Conservation (phyloP, 1,140 invertebrate species). For the Araneus ventricosus region DNA sequence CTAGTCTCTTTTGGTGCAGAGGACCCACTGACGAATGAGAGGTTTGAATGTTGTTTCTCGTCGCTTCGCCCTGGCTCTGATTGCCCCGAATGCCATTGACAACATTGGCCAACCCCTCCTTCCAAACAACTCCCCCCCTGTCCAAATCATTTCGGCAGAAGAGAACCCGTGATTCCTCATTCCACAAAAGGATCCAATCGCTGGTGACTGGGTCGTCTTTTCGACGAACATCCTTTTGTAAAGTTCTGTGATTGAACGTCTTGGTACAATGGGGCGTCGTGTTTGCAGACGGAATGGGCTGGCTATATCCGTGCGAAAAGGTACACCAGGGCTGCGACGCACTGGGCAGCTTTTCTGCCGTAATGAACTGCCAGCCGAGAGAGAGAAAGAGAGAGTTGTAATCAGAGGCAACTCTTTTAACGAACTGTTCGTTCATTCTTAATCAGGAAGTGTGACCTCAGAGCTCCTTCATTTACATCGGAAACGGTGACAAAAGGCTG, state of each 20-base stretch:
- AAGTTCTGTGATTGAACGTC: conserved; percentile 48
- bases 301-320: conserved; percentile 1
- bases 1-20: not conserved
- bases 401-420: conserved; percentile 64
- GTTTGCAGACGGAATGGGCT: conserved; percentile 63
- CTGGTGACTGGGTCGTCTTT: conserved; percentile 60
- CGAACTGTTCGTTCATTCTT: conserved; percentile 40
- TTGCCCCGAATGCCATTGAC: conserved; percentile 66
- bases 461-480: conserved; percentile 65
- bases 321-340: not conserved
- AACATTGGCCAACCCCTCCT: conserved; percentile 51
- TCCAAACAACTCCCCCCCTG: conserved; percentile 42
- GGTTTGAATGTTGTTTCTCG: conserved; percentile 71
- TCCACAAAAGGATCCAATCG: conserved; percentile 68
- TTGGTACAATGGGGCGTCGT: conserved; percentile 47
- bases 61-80: conserved; percentile 58
- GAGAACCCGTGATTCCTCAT: conserved; percentile 63
- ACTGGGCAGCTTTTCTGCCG: not conserved
- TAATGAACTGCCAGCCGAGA: not conserved
- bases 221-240: conserved; percentile 52
- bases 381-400: conserved; percentile 18
- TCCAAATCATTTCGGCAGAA: conserved; percentile 71
- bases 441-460: conserved; percentile 58
- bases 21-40: conserved; percentile 60
- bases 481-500: conserved; percentile 9